Percentiles rank a stretch among this genome's conserved stretches.
These are phyloP conservation scores for Albula goreensis DNA, from an alignment of 2,113 vertebrate genomes.

Conservation along the genomic window DNA sequence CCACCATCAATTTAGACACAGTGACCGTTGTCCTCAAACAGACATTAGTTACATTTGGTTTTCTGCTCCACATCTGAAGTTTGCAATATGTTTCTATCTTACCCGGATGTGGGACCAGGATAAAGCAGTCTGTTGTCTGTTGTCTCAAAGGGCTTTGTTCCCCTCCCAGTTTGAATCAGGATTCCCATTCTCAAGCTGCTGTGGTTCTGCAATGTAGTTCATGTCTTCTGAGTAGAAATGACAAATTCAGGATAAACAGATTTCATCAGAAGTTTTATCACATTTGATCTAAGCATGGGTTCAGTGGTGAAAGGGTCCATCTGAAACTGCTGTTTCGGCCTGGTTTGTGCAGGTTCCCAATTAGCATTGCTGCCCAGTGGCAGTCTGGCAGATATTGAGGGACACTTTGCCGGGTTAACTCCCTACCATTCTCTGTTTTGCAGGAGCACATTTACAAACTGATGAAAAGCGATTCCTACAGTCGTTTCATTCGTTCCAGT, in stretches of 20 bases:
- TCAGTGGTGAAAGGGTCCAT: neutral
- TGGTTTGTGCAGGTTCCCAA: too few relatives aligned
- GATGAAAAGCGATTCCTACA: conserved; percentile 98
- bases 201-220: too few relatives aligned
- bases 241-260: neutral
- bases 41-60: neutral
- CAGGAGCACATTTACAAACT: conserved; percentile 98
- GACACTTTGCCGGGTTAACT: neutral
- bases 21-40: neutral
- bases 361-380: too few relatives aligned
- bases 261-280: neutral
- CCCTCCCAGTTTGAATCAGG: neutral
- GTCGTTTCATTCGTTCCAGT: conserved; percentile 95
- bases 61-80: neutral
- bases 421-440: neutral
- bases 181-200: neutral
- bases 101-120: neutral
- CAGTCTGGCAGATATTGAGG: too few relatives aligned
- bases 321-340: neutral
- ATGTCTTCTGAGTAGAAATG: neutral
- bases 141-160: neutral
- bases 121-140: neutral
- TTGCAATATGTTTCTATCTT: neutral
- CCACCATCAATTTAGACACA: too few relatives aligned
- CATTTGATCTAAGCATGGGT: neutral